Evolutionary conservation across 2,888 invertebrate species (phyloP).

Genomic region (Lasioglossum lativentre): DNA sequence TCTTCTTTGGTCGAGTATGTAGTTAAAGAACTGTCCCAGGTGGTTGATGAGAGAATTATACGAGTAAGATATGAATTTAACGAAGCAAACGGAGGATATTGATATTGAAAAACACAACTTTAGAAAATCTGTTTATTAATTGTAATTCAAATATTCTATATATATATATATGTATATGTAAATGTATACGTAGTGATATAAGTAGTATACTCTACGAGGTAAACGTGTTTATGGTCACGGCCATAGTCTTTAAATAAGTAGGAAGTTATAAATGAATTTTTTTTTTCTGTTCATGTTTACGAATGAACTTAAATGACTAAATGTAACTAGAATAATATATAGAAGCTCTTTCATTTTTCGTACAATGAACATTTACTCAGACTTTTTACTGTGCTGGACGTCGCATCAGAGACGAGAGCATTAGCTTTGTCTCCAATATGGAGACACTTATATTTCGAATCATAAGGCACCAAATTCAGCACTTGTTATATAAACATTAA

Average conservation of each 20-base stretch:
- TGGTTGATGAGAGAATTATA: background rate
- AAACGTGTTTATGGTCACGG: slow-evolving; percentile 33
- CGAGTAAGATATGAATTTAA: background rate
- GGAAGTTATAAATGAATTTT: slow-evolving; percentile 5
- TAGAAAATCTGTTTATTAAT: slow-evolving; percentile 56
- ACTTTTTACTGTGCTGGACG: slow-evolving; percentile 29
- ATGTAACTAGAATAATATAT: slow-evolving; percentile 25
- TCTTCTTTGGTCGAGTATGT: background rate
- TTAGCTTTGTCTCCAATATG: slow-evolving; percentile 41
- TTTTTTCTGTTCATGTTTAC: slow-evolving; percentile 14
- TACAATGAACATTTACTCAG: slow-evolving; percentile 29
- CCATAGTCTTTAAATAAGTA: slow-evolving; percentile 23
- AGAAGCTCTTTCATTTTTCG: slow-evolving; percentile 15
- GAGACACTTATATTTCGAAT: slow-evolving; percentile 20
- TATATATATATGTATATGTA: slow-evolving; percentile 36
- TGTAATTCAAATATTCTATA: slow-evolving; percentile 33
- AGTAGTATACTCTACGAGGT: slow-evolving; percentile 45
- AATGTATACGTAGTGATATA: slow-evolving; percentile 32
- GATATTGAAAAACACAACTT: background rate
- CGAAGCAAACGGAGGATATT: background rate
- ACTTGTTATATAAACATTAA: slow-evolving; percentile 21
- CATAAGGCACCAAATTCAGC: slow-evolving; percentile 27
- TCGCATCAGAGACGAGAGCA: background rate
- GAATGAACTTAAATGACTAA: slow-evolving; percentile 15
- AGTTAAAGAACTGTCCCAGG: background rate